Evolutionary conservation across 2,113 vertebrate genomes (phyloP).

Genomic region (Syngnathoides biaculeatus): DNA sequence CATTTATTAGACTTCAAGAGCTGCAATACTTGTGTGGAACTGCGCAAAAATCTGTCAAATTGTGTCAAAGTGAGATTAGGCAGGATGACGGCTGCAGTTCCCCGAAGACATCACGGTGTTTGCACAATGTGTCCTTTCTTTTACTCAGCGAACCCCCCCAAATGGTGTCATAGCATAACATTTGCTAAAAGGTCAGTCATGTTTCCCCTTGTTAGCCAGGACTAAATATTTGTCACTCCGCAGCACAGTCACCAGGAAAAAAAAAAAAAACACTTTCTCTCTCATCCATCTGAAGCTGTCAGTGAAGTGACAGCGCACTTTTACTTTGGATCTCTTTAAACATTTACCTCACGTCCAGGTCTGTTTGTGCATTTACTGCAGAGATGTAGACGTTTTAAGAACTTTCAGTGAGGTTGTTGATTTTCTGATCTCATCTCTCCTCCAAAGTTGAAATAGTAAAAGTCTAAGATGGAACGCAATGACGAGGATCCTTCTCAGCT

Average conservation of each 20-base stretch:
- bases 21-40: not conserved
- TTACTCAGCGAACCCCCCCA: constrained; percentile 38
- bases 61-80: constrained; percentile 12
- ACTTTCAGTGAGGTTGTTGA: not conserved
- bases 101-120: constrained; percentile 13
- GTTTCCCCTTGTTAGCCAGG: constrained; percentile 26
- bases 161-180: constrained; percentile 33
- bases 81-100: constrained; percentile 20
- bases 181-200: constrained; percentile 58
- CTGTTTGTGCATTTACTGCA: not conserved
- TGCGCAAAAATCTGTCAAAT: not conserved
- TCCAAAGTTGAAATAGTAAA: too few relatives aligned
- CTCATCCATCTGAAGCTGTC: not conserved
- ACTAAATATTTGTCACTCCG: constrained; percentile 28
- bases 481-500: too few relatives aligned
- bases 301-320: not conserved
- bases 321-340: not conserved
- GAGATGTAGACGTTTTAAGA: not conserved
- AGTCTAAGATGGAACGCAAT: too few relatives aligned
- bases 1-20: constrained; percentile 18
- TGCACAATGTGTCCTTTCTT: constrained; percentile 7
- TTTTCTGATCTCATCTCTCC: too few relatives aligned
- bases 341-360: not conserved
- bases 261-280: not conserved
- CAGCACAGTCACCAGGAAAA: not conserved